phyloP scores from a whole-genome alignment of 1,140 invertebrate species.

The Pollicipes pollicipes region DNA sequence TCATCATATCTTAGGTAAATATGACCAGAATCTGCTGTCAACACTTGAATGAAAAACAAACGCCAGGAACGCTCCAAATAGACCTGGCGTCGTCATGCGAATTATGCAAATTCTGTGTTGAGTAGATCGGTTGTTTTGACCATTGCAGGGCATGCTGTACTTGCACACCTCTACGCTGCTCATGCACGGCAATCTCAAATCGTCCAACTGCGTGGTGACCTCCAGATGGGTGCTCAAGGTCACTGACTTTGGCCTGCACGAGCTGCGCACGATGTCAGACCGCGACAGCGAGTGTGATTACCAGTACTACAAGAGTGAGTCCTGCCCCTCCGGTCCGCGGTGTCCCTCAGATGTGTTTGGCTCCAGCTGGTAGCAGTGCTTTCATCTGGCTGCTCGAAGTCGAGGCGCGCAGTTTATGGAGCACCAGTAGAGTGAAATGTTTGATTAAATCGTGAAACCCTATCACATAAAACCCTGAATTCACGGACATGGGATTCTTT shows the following conservation, averaged over 20 bases:
- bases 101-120: neutral
- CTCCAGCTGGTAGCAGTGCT: neutral
- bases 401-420: conserved; percentile 6
- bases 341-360: neutral
- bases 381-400: neutral
- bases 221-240: conserved; percentile 87
- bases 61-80: too few species aligned
- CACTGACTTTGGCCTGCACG: conserved; percentile 73
- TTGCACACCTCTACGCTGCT: conserved; percentile 64
- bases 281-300: neutral
- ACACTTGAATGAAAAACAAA: neutral
- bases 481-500: too few species aligned
- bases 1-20: too few species aligned
- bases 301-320: neutral
- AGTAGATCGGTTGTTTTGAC: neutral
- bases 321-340: neutral
- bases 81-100: neutral
- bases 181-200: conserved; percentile 90
- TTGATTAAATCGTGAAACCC: too few species aligned
- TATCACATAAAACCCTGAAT: too few species aligned
- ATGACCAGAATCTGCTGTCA: too few species aligned
- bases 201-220: conserved; percentile 55
- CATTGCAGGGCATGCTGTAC: conserved; percentile 72
- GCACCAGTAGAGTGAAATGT: too few species aligned
- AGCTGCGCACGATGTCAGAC: conserved; percentile 38